Conservation (phyloP, 2,888 invertebrate genomes). For the Stomorhina lunata region DNA sequence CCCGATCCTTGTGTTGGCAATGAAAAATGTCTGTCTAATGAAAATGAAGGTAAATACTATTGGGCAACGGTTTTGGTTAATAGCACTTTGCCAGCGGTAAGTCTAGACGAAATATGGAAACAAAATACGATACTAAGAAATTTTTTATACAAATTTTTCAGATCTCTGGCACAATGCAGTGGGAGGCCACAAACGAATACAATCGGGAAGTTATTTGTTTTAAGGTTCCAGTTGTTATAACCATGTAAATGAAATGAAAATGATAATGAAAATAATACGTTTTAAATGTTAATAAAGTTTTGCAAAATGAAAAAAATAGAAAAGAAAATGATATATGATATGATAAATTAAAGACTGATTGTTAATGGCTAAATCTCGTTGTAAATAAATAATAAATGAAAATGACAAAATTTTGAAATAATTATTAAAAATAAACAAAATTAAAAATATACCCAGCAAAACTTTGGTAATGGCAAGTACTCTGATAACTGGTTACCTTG, state of each 20-base stretch:
- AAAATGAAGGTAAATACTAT: conserved; percentile 73
- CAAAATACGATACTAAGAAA: not conserved
- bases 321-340: not conserved
- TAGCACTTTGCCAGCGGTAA: conserved; percentile 74
- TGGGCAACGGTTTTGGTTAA: conserved; percentile 74
- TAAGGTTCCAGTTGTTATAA: conserved; percentile 75
- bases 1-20: conserved; percentile 77
- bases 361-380: conserved; percentile 4
- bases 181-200: conserved; percentile 74
- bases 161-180: conserved; percentile 76
- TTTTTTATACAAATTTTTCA: conserved; percentile 74
- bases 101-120: conserved; percentile 51
- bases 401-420: no score
- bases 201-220: conserved; percentile 75
- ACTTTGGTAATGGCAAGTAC: no score
- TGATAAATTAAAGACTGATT: conserved; percentile 17
- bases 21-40: conserved; percentile 72
- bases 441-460: not conserved
- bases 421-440: not conserved
- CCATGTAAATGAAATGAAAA: no score
- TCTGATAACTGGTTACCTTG: no score
- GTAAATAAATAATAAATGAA: conserved; percentile 26
- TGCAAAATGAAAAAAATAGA: not conserved
- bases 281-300: not conserved
- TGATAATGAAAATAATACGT: not conserved